Conservation (phyloP, 2,113 vertebrate species). For the Centropristis striata region DNA sequence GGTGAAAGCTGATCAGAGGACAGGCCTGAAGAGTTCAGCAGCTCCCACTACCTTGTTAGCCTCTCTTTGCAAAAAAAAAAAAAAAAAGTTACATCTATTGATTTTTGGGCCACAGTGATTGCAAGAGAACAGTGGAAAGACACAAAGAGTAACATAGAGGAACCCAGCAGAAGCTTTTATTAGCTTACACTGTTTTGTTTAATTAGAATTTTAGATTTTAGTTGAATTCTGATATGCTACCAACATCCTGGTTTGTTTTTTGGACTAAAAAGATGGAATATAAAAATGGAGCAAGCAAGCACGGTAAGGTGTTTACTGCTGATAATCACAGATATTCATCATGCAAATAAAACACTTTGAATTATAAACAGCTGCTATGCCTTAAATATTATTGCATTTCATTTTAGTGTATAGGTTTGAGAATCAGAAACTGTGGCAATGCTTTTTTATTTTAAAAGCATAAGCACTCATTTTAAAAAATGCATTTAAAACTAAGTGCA, state of each 20-base stretch:
- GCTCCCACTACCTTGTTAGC: conserved; percentile 65
- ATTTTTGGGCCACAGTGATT: conserved; percentile 62
- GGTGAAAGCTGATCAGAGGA: conserved; percentile 81
- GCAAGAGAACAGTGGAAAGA: conserved; percentile 43
- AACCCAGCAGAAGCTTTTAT: conserved; percentile 24
- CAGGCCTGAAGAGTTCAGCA: conserved; percentile 65
- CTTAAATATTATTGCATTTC: conserved; percentile 1
- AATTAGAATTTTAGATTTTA: conserved; percentile 36
- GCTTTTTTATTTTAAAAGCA: conserved; percentile 6
- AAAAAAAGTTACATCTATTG: conserved; percentile 64
- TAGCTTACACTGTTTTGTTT: conserved; percentile 18
- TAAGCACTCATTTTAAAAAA: background rate
- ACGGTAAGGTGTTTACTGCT: conserved; percentile 80
- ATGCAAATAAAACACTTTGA: conserved; percentile 23
- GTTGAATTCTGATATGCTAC: conserved; percentile 41
- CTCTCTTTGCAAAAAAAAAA: conserved; percentile 48
- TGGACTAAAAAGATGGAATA: conserved; percentile 72
- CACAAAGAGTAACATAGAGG: conserved; percentile 56
- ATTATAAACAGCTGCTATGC: background rate
- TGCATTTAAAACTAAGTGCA: background rate
- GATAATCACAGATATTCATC: conserved; percentile 46
- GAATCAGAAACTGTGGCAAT: background rate
- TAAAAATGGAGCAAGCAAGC: conserved; percentile 68
- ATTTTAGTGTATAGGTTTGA: background rate
- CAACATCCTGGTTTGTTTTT: conserved; percentile 65